Evolutionary conservation across 2,888 invertebrate genomes (phyloP).

Genomic region (Ormyrus pomaceus): DNA sequence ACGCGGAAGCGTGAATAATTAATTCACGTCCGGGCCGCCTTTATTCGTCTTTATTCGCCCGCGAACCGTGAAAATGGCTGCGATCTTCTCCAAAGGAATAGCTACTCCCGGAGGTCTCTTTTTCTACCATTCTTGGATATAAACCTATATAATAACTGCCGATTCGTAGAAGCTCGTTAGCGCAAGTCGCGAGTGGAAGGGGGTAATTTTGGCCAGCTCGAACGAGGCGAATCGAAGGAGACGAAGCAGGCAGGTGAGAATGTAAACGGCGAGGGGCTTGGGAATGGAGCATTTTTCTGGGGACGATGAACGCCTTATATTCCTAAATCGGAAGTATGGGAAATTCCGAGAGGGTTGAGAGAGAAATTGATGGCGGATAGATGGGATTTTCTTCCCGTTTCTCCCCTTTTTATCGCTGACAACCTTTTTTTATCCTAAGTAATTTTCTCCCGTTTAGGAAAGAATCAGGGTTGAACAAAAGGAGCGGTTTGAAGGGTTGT

Average conservation of each 20-base stretch:
- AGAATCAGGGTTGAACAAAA: constrained; percentile 7
- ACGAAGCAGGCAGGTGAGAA: constrained; percentile 28
- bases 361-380: constrained; percentile 10
- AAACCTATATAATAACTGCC: background rate
- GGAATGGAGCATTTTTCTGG: constrained; percentile 16
- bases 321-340: constrained; percentile 17
- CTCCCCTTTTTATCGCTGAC: constrained; percentile 4
- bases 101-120: constrained; percentile 43
- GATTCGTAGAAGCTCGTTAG: constrained; percentile 36
- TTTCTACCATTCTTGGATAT: background rate
- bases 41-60: too few relatives aligned
- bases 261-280: background rate
- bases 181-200: constrained; percentile 1
- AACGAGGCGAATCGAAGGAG: background rate
- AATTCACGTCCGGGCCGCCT: background rate
- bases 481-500: constrained; percentile 1
- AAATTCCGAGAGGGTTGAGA: constrained; percentile 15
- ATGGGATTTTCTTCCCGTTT: constrained; percentile 21
- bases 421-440: constrained; percentile 14
- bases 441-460: constrained; percentile 25
- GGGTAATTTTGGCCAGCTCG: constrained; percentile 31
- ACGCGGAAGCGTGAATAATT: constrained; percentile 43
- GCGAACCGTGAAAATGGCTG: background rate
- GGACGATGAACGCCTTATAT: background rate
- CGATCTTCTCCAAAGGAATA: background rate